phyloP scores from a whole-genome alignment of 1,140 invertebrate genomes.

The Parapsyche elsis region DNA sequence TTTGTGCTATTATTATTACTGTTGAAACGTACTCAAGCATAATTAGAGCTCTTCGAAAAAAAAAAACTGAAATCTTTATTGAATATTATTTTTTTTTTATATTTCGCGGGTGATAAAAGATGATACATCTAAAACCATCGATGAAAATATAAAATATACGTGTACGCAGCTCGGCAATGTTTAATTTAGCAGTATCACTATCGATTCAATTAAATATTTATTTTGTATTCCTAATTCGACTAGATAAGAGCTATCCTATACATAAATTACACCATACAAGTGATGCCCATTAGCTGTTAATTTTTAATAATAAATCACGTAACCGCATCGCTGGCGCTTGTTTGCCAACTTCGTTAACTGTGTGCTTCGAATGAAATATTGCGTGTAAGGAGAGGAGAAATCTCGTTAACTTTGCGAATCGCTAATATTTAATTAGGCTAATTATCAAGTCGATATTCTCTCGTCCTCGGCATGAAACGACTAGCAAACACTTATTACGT shows the following conservation, averaged over 20 bases:
- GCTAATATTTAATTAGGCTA: slow-evolving; percentile 27
- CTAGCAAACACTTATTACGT: background rate
- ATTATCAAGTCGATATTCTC: slow-evolving; percentile 13
- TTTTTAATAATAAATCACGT: slow-evolving; percentile 32
- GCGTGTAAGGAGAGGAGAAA: slow-evolving; percentile 10
- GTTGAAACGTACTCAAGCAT: background rate
- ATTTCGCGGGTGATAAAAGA: no score
- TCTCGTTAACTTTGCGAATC: slow-evolving; percentile 21
- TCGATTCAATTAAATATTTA: no score
- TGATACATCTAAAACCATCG: no score
- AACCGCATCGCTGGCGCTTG: background rate
- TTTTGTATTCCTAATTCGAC: no score
- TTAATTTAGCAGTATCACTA: no score
- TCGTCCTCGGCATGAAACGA: background rate
- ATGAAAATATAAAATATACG: no score
- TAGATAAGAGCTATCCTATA: background rate
- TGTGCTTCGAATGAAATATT: slow-evolving; percentile 23
- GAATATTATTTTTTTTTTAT: no score
- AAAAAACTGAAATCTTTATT: background rate
- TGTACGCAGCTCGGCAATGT: no score
- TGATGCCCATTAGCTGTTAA: slow-evolving; percentile 9
- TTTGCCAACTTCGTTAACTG: slow-evolving; percentile 20
- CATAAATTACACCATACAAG: background rate
- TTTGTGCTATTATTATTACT: slow-evolving; percentile 33
- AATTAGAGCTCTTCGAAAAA: background rate